A percentile compares a stretch with the other conserved stretches of the same genome.
Conservation (phyloP, 2,113 vertebrate genomes). For the Narcine bancroftii region DNA sequence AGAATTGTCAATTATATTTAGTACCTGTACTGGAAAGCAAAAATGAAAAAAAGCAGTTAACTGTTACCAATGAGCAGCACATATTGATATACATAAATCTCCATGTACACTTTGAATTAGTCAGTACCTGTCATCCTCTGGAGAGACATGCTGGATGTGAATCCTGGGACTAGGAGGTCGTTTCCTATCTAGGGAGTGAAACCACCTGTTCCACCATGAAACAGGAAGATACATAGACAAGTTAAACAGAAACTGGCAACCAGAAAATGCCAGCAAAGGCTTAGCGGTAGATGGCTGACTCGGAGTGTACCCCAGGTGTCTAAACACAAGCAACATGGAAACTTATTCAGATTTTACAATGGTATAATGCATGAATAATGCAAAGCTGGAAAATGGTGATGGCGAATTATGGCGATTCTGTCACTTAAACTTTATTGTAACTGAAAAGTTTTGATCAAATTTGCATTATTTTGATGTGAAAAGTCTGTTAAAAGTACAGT, state of each 20-base stretch:
- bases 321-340: background rate
- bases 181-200: conserved; percentile 87
- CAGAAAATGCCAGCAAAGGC: background rate
- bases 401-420: background rate
- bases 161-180: conserved; percentile 93
- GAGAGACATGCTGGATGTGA: conserved; percentile 94
- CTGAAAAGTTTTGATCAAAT: background rate
- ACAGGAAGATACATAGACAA: conserved; percentile 59
- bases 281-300: conserved; percentile 28
- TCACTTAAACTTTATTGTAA: background rate
- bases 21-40: background rate
- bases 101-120: conserved; percentile 45
- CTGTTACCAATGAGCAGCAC: background rate
- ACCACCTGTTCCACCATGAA: conserved; percentile 68
- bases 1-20: background rate
- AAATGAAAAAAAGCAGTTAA: background rate
- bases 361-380: background rate
- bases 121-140: conserved; percentile 95
- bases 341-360: background rate
- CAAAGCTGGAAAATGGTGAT: conserved; percentile 4
- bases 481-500: background rate
- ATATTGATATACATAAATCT: background rate
- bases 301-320: background rate
- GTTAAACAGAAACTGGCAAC: conserved; percentile 18
- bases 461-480: background rate